Base-by-base conservation (phyloP, 2,888 invertebrate genomes). In the Chrysina gloriosa region DNA sequence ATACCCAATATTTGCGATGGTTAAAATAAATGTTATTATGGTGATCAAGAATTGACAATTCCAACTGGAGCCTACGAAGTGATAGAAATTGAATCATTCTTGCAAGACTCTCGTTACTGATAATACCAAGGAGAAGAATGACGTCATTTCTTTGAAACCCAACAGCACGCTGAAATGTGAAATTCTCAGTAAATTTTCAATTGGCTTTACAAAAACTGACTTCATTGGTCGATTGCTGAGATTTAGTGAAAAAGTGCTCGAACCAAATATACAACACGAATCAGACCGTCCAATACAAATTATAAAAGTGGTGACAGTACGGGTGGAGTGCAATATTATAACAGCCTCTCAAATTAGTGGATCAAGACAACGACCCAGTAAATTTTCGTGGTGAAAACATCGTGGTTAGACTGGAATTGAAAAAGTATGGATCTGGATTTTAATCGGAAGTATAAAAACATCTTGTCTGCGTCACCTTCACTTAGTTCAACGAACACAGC, bases 1-100 rank as follows among this genome's bases (percentile, higher is more conserved):
- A 45, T 45, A 45, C 45, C 45, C 2, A 45, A 45, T 14, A 16
- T 45, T 3, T 11, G 7, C 7, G 45, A 45, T 11, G 45, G 19
- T 16, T 7, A 45, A 5, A 39, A 39, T 39, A 39, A 39, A 5
- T 39, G 5, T 11, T 39, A 39, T 39, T 39, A 39, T 39, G 14
- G 16, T 45, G 14, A 45, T 16, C 2, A 45, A 6, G 68, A 68
- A 21, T 52, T 78, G n/a, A 69, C 45, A 7, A 72, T 79, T 58
- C 77, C 78, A 23, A 71, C 69, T 2, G 78, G 79, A 7, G 75
- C 77, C n/a, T 79, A 80, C 69, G 78, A 80, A 74, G 70, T 80
- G 14, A 70, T 73, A 16, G 76, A 79, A 71, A 74, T 79, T 21
- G 72, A 74, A 61, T 71, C 65, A 36, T 74, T 70, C 68, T 50